These are phyloP conservation scores for Erpetoichthys calabaricus DNA, from an alignment of 2,797 vertebrate genomes.

Conservation along the genomic window DNA sequence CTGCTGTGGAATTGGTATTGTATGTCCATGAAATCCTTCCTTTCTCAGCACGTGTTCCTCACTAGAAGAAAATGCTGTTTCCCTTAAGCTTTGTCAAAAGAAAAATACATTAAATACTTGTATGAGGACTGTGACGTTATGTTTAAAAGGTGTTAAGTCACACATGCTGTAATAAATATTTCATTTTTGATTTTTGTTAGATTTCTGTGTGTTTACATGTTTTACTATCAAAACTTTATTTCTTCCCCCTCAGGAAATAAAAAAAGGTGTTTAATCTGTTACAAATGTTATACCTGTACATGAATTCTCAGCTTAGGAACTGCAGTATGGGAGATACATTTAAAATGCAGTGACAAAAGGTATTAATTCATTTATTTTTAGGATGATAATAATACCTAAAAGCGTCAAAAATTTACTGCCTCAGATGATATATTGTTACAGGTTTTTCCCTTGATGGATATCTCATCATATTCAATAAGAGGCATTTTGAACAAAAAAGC, in stretches of 20 bases:
- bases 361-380: neutral
- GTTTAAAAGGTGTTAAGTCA: constrained; percentile 99
- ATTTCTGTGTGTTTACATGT: constrained; percentile 73
- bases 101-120: constrained; percentile 97
- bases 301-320: neutral
- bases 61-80: constrained; percentile 99
- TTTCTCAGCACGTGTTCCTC: constrained; percentile 99
- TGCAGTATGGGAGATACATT: neutral
- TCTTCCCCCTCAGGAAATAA: constrained; percentile 21
- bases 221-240: constrained; percentile 26
- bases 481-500: too few species aligned
- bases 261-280: constrained; percentile 12
- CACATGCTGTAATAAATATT: constrained; percentile 99
- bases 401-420: neutral
- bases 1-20: constrained; percentile 99
- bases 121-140: constrained; percentile 99
- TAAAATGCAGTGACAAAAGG: neutral
- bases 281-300: constrained; percentile 23
- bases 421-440: neutral
- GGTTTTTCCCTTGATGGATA: neutral
- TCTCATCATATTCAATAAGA: neutral
- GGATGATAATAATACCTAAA: neutral
- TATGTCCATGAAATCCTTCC: constrained; percentile 99
- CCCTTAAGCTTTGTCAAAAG: constrained; percentile 99
- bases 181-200: constrained; percentile 99